Evolutionary conservation across 2,113 vertebrate species (phyloP).

Genomic region (Leucosticte australis): DNA sequence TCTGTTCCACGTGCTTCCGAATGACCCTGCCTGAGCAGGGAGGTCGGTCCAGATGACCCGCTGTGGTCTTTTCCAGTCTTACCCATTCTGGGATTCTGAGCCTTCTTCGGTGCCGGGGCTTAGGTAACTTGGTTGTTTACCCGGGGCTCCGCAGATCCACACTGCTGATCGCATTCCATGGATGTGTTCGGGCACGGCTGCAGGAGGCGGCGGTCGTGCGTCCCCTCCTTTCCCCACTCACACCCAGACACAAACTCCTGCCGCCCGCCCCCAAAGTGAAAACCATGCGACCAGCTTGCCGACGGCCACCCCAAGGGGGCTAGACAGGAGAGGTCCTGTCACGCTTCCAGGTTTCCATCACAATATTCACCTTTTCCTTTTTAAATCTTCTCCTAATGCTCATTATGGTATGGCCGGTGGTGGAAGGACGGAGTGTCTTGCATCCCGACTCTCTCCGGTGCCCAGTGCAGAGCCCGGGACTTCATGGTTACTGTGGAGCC

Average conservation of each 20-base stretch:
- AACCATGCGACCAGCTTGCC: not conserved
- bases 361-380: rapidly evolving
- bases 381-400: not conserved
- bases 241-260: rapidly evolving
- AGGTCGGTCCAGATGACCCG: not conserved
- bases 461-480: not conserved
- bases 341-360: not conserved
- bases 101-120: not conserved
- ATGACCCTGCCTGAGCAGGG: not conserved
- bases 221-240: rapidly evolving
- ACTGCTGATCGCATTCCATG: rapidly evolving
- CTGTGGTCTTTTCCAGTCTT: not conserved
- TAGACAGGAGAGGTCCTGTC: not conserved
- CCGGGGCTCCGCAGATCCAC: rapidly evolving
- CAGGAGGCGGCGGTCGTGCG: not conserved
- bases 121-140: rapidly evolving
- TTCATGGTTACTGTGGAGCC: not conserved
- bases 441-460: rapidly evolving
- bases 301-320: rapidly evolving
- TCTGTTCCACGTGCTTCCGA: not conserved
- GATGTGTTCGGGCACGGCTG: not conserved
- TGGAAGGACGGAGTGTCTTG: rapidly evolving
- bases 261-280: not conserved
- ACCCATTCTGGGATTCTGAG: not conserved
- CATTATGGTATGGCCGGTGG: rapidly evolving